Evolutionary conservation across 2,797 vertebrate species (phyloP).

Genomic region (Characodon lateralis): DNA sequence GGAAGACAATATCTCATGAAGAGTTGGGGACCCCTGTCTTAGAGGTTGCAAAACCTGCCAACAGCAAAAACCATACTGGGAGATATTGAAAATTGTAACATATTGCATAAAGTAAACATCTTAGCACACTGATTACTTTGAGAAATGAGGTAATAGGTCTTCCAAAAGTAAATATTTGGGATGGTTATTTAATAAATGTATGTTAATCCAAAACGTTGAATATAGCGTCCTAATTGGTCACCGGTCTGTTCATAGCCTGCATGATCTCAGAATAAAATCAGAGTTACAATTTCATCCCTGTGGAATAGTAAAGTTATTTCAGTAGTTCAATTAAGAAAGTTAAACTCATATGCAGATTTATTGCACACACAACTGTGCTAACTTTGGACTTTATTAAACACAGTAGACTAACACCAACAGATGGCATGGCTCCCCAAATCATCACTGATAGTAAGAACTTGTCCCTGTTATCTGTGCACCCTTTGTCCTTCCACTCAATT

Average conservation of each 20-base stretch:
- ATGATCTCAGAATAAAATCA: conserved; percentile 12
- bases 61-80: conserved; percentile 40
- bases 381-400: neutral
- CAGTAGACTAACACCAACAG: neutral
- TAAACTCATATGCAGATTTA: neutral
- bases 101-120: conserved; percentile 4
- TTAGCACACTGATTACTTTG: conserved; percentile 5
- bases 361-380: neutral
- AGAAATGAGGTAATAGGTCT: neutral
- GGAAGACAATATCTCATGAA: neutral
- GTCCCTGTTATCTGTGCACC: neutral
- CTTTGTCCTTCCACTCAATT: neutral
- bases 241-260: neutral
- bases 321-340: neutral
- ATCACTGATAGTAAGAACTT: neutral
- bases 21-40: neutral
- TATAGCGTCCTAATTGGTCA: neutral
- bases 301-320: neutral
- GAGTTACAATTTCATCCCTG: neutral
- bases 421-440: neutral
- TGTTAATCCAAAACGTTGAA: conserved; percentile 7
- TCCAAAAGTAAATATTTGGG: conserved; percentile 1
- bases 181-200: conserved; percentile 8
- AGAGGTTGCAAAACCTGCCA: conserved; percentile 44
- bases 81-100: conserved; percentile 20